Evolutionary conservation across 2,888 invertebrate species (phyloP).

Genomic region (Drosophila dives): DNA sequence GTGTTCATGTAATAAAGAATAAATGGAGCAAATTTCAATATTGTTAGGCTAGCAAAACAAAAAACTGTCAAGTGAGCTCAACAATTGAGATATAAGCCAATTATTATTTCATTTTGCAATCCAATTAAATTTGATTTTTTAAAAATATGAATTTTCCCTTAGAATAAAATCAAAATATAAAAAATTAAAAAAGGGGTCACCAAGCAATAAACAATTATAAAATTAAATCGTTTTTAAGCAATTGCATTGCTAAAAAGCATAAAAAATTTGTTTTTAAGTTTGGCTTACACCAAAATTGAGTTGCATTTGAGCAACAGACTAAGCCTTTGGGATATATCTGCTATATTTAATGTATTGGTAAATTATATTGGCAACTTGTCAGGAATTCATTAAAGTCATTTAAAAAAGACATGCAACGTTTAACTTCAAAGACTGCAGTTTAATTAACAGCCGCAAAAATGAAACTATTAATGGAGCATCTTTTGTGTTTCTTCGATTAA

Average conservation of each 20-base stretch:
- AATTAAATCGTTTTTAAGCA: neutral
- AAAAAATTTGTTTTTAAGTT: neutral
- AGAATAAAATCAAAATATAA: neutral
- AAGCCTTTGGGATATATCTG: neutral
- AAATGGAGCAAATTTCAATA: conserved; percentile 1
- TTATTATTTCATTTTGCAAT: conserved; percentile 16
- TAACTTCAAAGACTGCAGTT: conserved; percentile 14
- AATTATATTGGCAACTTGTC: neutral
- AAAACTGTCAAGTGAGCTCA: neutral
- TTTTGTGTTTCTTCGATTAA: conserved; percentile 7
- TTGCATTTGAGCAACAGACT: neutral
- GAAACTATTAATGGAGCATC: conserved; percentile 30
- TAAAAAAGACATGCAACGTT: neutral
- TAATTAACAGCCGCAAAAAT: conserved; percentile 28
- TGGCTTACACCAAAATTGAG: neutral
- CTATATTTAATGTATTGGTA: neutral
- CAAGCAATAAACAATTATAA: neutral
- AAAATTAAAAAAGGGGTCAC: neutral
- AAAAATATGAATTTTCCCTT: neutral
- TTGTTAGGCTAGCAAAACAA: conserved; percentile 2
- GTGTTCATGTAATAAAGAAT: neutral
- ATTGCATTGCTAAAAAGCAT: neutral
- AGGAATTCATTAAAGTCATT: neutral
- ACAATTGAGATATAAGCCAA: neutral
- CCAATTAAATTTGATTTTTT: conserved; percentile 2